Percentiles rank a stretch among this genome's conserved stretches.
phyloP scores from a whole-genome alignment of 1,140 invertebrate species.

The Bicyclus anynana region DNA sequence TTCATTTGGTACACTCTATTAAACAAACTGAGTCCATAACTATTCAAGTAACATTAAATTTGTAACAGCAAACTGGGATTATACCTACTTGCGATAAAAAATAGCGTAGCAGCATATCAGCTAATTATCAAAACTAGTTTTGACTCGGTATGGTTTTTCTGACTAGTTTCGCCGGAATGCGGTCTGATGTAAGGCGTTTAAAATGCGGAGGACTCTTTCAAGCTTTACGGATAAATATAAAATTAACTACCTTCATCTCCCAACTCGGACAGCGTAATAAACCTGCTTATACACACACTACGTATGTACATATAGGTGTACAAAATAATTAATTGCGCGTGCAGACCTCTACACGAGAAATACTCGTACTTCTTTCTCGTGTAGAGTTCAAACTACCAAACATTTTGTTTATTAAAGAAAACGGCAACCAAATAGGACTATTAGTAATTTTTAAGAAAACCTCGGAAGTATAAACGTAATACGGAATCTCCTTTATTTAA shows the following conservation, averaged over 20 bases:
- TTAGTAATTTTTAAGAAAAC: too few species aligned
- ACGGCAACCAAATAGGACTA: too few species aligned
- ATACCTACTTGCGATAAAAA: conserved; percentile 8
- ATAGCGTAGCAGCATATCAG: conserved; percentile 20
- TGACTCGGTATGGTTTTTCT: conserved; percentile 28
- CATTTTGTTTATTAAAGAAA: too few species aligned
- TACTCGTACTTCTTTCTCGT: too few species aligned
- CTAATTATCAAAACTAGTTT: conserved; percentile 33
- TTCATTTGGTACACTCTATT: too few species aligned
- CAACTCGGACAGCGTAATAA: neutral
- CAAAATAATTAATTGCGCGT: too few species aligned
- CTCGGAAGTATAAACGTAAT: too few species aligned
- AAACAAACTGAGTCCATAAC: too few species aligned
- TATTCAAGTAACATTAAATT: too few species aligned
- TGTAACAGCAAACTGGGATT: neutral
- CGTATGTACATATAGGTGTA: neutral
- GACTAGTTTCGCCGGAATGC: conserved; percentile 30
- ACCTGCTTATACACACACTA: neutral
- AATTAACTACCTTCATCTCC: neutral
- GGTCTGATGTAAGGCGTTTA: conserved; percentile 26
- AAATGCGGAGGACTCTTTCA: conserved; percentile 27
- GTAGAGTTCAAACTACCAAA: too few species aligned
- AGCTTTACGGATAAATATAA: conserved; percentile 2
- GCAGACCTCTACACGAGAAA: too few species aligned
- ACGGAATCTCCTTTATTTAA: too few species aligned